Evolutionary conservation across 2,797 vertebrate genomes (phyloP).

Genomic region (Scolopax rusticola): DNA sequence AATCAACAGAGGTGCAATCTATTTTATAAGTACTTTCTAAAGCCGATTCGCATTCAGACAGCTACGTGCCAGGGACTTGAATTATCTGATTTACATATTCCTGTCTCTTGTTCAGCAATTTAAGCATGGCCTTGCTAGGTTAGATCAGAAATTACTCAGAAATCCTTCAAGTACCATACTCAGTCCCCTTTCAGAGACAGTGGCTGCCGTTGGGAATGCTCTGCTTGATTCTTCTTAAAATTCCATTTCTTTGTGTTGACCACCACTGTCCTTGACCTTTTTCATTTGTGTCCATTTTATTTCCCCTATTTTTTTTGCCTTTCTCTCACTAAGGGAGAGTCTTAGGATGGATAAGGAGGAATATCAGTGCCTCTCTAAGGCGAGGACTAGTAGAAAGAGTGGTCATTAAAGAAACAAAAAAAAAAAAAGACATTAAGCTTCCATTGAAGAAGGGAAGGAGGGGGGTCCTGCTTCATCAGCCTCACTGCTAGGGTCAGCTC

Average conservation of each 20-base stretch:
- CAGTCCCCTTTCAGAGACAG: not conserved
- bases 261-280: not conserved
- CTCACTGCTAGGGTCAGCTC: not conserved
- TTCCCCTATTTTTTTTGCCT: not conserved
- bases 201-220: not conserved
- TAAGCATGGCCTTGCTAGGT: not conserved
- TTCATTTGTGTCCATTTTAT: not conserved
- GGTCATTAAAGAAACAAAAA: not conserved
- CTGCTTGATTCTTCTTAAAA: not conserved
- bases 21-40: not conserved
- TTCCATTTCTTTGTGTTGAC: not conserved
- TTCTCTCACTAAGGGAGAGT: not conserved
- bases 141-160: not conserved
- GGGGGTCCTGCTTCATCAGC: not conserved
- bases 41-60: not conserved
- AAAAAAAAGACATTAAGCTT: not conserved
- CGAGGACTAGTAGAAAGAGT: not conserved
- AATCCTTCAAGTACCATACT: not conserved
- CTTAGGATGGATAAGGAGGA: not conserved
- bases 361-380: not conserved
- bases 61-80: not conserved
- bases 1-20: not conserved
- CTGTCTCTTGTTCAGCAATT: not conserved
- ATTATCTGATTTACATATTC: not conserved
- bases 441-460: not conserved